Base-by-base conservation (phyloP, 2,113 vertebrate species). In the Telmatochromis brachygnathus region DNA sequence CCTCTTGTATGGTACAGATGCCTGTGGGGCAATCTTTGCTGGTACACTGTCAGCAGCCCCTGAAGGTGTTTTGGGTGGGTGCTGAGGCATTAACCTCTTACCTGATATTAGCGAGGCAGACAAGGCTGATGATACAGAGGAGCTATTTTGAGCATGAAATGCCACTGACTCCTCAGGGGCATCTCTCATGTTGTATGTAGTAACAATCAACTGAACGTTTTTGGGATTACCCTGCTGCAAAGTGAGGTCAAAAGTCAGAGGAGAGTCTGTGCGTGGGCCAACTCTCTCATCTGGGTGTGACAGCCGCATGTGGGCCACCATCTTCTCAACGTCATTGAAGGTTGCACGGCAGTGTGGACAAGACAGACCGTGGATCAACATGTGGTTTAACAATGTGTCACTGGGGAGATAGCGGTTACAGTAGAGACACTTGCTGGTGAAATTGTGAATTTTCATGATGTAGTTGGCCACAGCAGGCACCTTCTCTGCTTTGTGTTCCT, bases 361-460 rank as follows among this genome's bases (percentile, higher is more conserved):
- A 2, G 98, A 99, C 65, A 99, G 96, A 54, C 99, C 99, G 6
- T 99, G 99, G 87, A 99, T 99, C 84, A 99, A 89, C 99, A 99
- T 99, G 82, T 99, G 99, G 89, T 99, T 99, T 54, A 99, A 96
- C 93, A 99, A 93, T 0, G 99, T 99, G 92, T 99, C 99, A 26
- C 98, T 99, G 90, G 99, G 98, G 88, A 99, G 96, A 93, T 99
- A 99, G 73, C 99, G 98, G 92, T 99, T 99, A 96, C 99, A 99
- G 96, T 99, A 99, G 84, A 99, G 97, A 96, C 99, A 99, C 96
- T 99, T 99, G 96, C 98, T 99, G 94, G 99, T 99, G 92, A 99
- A 99, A 95, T 99, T 99, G 95, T 99, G 98, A 95, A 99, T 99
- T 96, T 99, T 99, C 99, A 99, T 99, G 86, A 99, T 99, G 95